phyloP scores from a whole-genome alignment of 2,797 vertebrate species.

The Helarctos malayanus region DNA sequence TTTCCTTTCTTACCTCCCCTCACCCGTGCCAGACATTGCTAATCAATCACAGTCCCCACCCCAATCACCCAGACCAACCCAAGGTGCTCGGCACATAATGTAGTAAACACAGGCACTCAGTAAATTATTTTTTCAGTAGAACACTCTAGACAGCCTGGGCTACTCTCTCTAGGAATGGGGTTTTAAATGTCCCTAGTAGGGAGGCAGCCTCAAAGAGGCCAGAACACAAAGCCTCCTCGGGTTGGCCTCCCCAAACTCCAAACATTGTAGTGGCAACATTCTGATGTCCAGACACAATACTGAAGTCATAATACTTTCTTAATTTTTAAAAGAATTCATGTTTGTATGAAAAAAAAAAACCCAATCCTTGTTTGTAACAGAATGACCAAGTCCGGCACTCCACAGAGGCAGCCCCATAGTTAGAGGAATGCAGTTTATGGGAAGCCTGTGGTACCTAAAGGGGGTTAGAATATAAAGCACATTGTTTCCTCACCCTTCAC shows the following conservation, averaged over 20 bases:
- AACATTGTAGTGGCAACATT: not conserved
- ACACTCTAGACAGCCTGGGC: not conserved
- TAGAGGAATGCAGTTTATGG: not conserved
- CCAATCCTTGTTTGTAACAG: not conserved
- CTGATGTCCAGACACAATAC: not conserved
- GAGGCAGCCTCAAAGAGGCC: not conserved
- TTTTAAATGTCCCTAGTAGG: not conserved
- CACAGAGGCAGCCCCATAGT: not conserved
- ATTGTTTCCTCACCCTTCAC: not conserved
- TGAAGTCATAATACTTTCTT: not conserved
- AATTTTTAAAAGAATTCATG: not conserved
- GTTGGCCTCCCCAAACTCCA: not conserved
- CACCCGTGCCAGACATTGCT: not conserved
- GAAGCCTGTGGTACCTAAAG: not conserved
- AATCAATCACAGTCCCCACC: not conserved
- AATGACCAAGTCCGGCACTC: not conserved
- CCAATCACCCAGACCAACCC: not conserved
- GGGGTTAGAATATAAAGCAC: not conserved
- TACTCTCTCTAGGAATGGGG: not conserved
- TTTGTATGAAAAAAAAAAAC: not conserved
- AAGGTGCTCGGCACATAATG: not conserved
- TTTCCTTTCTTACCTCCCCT: not conserved
- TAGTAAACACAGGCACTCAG: not conserved
- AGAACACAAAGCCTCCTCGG: not conserved
- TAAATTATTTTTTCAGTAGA: not conserved